Percentiles rank a stretch among this genome's conserved stretches.
Conservation (phyloP, 2,888 invertebrate genomes). For the Drosophila birchii region DNA sequence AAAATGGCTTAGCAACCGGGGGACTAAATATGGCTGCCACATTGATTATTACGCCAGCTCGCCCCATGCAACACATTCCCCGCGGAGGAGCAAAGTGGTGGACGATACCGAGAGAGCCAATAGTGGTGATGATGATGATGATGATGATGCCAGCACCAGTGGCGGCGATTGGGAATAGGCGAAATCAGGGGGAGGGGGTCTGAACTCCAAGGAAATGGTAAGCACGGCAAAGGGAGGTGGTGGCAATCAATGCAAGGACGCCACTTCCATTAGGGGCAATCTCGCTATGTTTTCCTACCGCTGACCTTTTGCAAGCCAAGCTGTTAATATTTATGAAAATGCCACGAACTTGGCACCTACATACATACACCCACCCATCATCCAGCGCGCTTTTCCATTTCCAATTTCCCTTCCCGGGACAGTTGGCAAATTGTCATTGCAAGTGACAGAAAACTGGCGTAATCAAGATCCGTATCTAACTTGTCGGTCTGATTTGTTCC, state of each 20-base stretch:
- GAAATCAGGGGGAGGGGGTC: slow-evolving; percentile 4
- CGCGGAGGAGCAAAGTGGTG: slow-evolving; percentile 8
- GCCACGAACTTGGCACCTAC: slow-evolving; percentile 52
- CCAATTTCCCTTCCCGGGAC: slow-evolving; percentile 18
- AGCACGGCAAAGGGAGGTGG: slow-evolving; percentile 16
- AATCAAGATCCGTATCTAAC: slow-evolving; percentile 67
- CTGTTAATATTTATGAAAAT: slow-evolving; percentile 61
- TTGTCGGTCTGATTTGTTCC: slow-evolving; percentile 59
- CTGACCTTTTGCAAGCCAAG: slow-evolving; percentile 52
- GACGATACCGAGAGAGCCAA: slow-evolving; percentile 11
- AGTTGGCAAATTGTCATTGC: slow-evolving; percentile 63
- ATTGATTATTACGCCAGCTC: slow-evolving; percentile 44
- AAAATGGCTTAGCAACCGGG: slow-evolving; percentile 50
- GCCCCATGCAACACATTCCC: slow-evolving; percentile 20
- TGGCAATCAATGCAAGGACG: slow-evolving; percentile 54
- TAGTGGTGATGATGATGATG: slow-evolving; percentile 8
- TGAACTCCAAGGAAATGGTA: slow-evolving; percentile 8
- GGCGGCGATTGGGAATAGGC: slow-evolving; percentile 37
- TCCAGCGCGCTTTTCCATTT: slow-evolving; percentile 3
- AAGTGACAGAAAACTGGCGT: slow-evolving; percentile 36
- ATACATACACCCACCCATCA: neutral
- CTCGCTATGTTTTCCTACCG: slow-evolving; percentile 6
- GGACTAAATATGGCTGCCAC: slow-evolving; percentile 49
- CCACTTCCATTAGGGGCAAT: slow-evolving; percentile 45
- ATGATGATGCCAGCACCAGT: slow-evolving; percentile 22